Evolutionary conservation across 2,113 vertebrate species (phyloP).

Genomic region (Notarius quadriscutis): DNA sequence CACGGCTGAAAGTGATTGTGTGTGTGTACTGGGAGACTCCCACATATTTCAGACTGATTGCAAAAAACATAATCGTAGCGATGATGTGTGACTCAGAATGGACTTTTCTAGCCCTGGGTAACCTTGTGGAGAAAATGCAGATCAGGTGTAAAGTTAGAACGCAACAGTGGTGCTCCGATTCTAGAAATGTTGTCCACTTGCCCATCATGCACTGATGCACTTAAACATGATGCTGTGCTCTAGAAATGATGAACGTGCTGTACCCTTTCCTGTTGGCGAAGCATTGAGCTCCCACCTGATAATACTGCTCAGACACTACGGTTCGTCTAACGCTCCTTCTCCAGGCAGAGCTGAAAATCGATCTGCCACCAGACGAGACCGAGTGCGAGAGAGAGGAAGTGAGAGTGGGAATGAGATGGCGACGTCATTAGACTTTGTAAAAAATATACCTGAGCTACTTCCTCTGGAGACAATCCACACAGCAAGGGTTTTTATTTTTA

Average conservation of each 20-base stretch:
- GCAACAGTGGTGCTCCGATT: background rate
- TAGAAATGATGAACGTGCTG: background rate
- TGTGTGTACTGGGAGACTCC: background rate
- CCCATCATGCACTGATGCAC: background rate
- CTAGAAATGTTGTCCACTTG: background rate
- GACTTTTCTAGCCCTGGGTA: background rate
- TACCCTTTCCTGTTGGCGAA: background rate
- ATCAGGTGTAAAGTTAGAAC: background rate
- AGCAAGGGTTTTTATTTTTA: background rate
- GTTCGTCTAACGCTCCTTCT: background rate
- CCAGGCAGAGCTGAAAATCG: conserved; percentile 20
- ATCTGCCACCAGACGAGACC: background rate
- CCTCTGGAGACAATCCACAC: background rate
- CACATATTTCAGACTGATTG: background rate
- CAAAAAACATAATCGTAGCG: background rate
- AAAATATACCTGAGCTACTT: background rate
- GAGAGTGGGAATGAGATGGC: background rate
- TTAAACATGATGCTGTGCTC: background rate
- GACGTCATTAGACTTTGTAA: background rate
- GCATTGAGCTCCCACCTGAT: background rate
- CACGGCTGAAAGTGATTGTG: background rate
- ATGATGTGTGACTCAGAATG: background rate
- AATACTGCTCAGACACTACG: background rate
- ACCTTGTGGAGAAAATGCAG: background rate
- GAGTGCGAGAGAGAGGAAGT: background rate